phyloP scores from a whole-genome alignment of 1,140 invertebrate genomes.

The Brachionus plicatilis region DNA sequence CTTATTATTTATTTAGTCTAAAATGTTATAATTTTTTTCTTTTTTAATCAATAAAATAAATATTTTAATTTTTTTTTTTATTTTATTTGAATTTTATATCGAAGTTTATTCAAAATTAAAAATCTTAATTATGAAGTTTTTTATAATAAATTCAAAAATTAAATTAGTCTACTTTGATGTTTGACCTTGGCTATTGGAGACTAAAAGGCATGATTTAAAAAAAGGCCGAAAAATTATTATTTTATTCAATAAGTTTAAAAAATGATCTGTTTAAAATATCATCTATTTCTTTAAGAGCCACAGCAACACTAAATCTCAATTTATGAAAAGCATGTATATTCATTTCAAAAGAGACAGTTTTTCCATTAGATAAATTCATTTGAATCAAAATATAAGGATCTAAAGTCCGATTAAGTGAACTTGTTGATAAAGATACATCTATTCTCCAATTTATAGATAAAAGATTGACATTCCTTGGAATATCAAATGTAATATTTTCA shows the following conservation, averaged over 20 bases:
- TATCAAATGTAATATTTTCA: neutral
- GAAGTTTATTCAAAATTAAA: no score
- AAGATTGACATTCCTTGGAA: neutral
- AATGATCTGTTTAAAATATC: neutral
- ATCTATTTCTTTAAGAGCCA: conserved; percentile 33
- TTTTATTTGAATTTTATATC: no score
- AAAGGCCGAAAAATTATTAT: neutral
- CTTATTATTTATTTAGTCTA: no score
- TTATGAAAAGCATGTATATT: neutral
- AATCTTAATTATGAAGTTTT: no score
- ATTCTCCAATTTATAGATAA: neutral
- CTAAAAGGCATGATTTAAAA: neutral
- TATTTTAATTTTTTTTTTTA: no score
- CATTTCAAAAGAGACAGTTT: neutral
- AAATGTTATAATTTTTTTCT: no score
- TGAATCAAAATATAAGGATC: neutral
- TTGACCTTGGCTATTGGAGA: neutral
- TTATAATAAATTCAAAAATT: no score
- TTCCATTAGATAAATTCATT: conserved; percentile 12
- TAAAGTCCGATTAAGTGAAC: conserved; percentile 10
- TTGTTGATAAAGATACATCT: conserved; percentile 16
- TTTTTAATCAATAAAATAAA: no score
- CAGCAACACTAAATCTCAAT: conserved; percentile 11
- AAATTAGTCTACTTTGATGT: neutral
- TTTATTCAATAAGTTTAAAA: conserved; percentile 20